Conservation (phyloP, 2,888 invertebrate genomes). For the Notodonta dromedarius region DNA sequence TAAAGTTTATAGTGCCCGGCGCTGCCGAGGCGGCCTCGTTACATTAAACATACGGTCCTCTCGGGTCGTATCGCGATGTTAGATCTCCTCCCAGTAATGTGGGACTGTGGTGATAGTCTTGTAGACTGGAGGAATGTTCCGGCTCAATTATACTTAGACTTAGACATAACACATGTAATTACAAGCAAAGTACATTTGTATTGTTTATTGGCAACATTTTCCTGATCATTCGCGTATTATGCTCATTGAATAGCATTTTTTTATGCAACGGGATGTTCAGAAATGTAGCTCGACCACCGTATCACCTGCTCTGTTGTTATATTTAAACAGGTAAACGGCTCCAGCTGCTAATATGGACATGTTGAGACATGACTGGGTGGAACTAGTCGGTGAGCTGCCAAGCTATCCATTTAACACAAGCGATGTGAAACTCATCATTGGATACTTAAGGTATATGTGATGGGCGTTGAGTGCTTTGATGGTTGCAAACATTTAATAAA, state of each 20-base stretch:
- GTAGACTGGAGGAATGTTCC: conserved; percentile 8
- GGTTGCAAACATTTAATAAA: too few relatives aligned
- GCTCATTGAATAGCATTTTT: too few relatives aligned
- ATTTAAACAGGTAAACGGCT: conserved; percentile 45
- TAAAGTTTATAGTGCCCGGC: conserved; percentile 14
- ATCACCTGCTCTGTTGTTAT: conserved; percentile 48
- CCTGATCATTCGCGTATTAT: too few relatives aligned
- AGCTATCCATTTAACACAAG: too few relatives aligned
- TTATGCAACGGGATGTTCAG: conserved; percentile 12
- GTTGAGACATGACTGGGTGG: conserved; percentile 26
- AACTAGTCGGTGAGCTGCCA: too few relatives aligned
- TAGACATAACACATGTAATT: neutral
- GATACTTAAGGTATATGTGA: too few relatives aligned
- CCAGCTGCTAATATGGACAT: conserved; percentile 42
- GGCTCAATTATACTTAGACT: neutral
- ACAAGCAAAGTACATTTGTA: too few relatives aligned
- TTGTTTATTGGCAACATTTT: too few relatives aligned
- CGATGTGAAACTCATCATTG: too few relatives aligned
- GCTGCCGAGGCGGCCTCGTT: conserved; percentile 30
- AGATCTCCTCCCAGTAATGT: conserved; percentile 28
- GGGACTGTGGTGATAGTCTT: conserved; percentile 25
- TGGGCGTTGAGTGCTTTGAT: too few relatives aligned
- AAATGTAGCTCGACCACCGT: conserved; percentile 44
- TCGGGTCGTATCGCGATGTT: conserved; percentile 35
- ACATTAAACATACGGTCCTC: conserved; percentile 38